phyloP scores from a whole-genome alignment of 23 tunicate species.

The Styela plicata region DNA sequence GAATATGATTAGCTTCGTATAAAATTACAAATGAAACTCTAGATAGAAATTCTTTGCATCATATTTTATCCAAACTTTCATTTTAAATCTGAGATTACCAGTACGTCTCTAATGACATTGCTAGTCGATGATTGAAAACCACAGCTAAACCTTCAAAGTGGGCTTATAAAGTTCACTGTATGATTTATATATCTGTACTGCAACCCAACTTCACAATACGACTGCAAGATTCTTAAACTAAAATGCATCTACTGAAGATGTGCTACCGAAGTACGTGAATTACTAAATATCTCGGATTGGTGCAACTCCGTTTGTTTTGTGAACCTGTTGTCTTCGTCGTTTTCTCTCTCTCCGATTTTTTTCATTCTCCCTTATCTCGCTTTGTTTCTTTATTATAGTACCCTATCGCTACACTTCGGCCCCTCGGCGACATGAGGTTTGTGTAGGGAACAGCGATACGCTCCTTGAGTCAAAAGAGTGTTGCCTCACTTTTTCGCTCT shows the following conservation, averaged over 20 bases:
- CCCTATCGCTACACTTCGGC: neutral
- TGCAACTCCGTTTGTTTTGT: neutral
- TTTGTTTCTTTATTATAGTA: conserved; percentile 3
- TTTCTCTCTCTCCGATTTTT: neutral
- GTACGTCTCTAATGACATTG: too few relatives aligned
- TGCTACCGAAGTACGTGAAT: neutral
- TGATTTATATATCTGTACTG: too few relatives aligned
- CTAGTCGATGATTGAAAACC: too few relatives aligned
- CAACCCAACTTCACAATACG: neutral
- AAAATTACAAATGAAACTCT: too few relatives aligned
- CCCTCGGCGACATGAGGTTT: neutral
- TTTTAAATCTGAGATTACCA: too few relatives aligned
- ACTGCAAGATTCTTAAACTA: neutral
- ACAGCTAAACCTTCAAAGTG: too few relatives aligned
- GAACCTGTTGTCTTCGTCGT: neutral
- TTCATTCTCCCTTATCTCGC: neutral
- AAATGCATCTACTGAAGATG: neutral
- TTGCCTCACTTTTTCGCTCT: conserved; percentile 3
- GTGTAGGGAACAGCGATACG: neutral
- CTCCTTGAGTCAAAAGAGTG: conserved; percentile 9
- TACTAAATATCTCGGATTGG: neutral
- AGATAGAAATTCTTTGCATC: too few relatives aligned
- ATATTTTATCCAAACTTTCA: too few relatives aligned
- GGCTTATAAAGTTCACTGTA: too few relatives aligned
- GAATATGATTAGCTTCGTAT: too few relatives aligned